Base-by-base conservation (phyloP, 2,888 invertebrate species). In the Orthosia gothica region DNA sequence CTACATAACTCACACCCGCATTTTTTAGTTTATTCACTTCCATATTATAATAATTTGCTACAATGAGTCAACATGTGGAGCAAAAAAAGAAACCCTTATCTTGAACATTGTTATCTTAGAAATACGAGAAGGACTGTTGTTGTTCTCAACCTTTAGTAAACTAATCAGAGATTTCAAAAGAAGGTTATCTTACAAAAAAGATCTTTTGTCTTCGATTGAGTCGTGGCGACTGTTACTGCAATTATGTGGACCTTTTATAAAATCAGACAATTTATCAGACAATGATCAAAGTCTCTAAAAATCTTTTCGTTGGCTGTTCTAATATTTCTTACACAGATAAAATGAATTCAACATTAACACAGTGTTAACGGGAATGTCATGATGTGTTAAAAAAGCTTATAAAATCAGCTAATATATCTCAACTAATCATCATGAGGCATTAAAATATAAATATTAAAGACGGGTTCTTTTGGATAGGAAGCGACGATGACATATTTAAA, bases 401-500 rank as follows among this genome's bases (percentile, higher is more conserved):
- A 87, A 87, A 82, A 87, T 87, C 79, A 79, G 79, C 83, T 87
- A 90, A 90, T 91, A 90, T 90, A 91, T 90, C 86, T 87, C 88
- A 88, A 88, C 85, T 91, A 90, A 91, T 93, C 91, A 90, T 89
- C 89, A 82, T 87, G 84, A 87, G 79, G 83, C 92, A 90, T 91
- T 91, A 92, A 92, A 90, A 87, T 92, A 92, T 91, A 92, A 94
- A 94, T 93, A 93, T 92, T 92, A 92, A 91, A 90, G 87, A 85
- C 83, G 86, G 90, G 88, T 90, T 93, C 91, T 92, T 88, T 93
- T 90, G 91, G 92, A 93, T 95, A 95, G 96, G 95, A 96, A 95
- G 93, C 91, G 82, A 91, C 91, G 96, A 93, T 94, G 96, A 96
- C 95, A 95, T 89, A 95, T 96, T 95, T 95, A 95, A 95, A 93